Evolutionary conservation across 30 jellyfish, hydroid and myxozoan species (phyloP).

Genomic region (Catostylus mosaicus): DNA sequence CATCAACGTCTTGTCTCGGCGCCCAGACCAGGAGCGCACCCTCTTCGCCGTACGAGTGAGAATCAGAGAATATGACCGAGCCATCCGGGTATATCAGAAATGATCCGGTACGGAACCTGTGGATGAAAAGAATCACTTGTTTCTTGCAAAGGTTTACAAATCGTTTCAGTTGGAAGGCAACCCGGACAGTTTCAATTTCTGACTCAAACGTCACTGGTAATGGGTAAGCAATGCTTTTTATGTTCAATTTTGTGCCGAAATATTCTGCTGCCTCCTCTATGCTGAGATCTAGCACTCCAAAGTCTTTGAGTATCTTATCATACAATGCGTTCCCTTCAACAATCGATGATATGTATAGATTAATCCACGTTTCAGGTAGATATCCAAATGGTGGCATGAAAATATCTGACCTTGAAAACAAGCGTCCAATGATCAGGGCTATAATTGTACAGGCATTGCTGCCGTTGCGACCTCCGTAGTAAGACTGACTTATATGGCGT

Average conservation of each 20-base stretch:
- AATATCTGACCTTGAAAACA: conserved; percentile 90
- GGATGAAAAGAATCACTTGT: conserved; percentile 86
- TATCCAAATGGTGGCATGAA: conserved; percentile 75
- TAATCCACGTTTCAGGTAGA: conserved; percentile 81
- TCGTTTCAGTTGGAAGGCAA: conserved; percentile 75
- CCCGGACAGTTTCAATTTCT: conserved; percentile 90
- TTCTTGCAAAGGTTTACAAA: conserved; percentile 68
- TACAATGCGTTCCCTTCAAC: conserved; percentile 91
- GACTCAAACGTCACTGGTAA: conserved; percentile 94
- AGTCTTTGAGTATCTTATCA: conserved; percentile 77
- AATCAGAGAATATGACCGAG: conserved; percentile 78
- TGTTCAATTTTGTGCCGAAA: conserved; percentile 74
- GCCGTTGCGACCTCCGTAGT: conserved; percentile 98
- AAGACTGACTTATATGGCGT: conserved; percentile 86
- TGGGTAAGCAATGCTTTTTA: conserved; percentile 69
- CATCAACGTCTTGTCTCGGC: conserved; percentile 39
- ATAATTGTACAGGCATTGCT: conserved; percentile 98
- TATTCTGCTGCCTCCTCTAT: conserved; percentile 96
- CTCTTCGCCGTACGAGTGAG: conserved; percentile 93
- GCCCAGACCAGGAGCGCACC: conserved; percentile 90
- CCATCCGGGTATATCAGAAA: conserved; percentile 91
- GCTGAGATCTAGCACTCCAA: conserved; percentile 94
- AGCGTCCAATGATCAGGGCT: conserved; percentile 90
- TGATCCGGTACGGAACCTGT: conserved; percentile 87
- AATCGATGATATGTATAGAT: conserved; percentile 75